Percentiles rank a stretch among this genome's conserved stretches.
These are phyloP conservation scores for Tinamus guttatus DNA, from an alignment of 2,113 vertebrate species.

Conservation along the genomic window DNA sequence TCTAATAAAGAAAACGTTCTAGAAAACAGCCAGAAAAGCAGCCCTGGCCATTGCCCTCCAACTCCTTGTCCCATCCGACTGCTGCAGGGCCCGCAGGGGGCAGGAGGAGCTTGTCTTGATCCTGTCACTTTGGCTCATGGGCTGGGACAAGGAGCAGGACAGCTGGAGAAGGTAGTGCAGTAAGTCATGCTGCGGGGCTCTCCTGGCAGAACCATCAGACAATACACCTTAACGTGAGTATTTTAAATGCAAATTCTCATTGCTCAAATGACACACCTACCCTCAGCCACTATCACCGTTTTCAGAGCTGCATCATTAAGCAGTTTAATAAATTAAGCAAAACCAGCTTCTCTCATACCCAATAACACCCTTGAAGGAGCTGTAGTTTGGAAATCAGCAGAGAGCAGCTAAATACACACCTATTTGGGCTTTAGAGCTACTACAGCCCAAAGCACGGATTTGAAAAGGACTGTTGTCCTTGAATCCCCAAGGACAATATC, in stretches of 20 bases:
- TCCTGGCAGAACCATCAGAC: not conserved
- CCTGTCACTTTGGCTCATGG: not conserved
- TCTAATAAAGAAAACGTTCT: not conserved
- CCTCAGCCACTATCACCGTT: not conserved
- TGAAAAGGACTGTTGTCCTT: not conserved
- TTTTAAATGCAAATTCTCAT: not conserved
- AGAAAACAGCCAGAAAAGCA: not conserved
- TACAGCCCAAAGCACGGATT: not conserved
- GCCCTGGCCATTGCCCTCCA: not conserved
- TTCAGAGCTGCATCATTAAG: not conserved
- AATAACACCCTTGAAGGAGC: not conserved
- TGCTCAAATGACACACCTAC: not conserved
- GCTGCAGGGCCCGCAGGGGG: not conserved
- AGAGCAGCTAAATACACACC: not conserved
- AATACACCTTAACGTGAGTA: rapidly evolving
- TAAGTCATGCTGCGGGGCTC: not conserved
- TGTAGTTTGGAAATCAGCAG: not conserved
- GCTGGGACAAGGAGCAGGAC: not conserved
- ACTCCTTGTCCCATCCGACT: not conserved
- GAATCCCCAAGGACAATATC: no score
- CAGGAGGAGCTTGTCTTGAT: not conserved
- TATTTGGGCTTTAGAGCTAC: rapidly evolving
- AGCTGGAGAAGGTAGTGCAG: not conserved
- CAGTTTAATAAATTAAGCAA: not conserved
- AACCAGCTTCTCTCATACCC: not conserved